These are phyloP conservation scores for Schizopygopsis malacanthus DNA, from an alignment of 2,797 vertebrate species.

Conservation along the genomic window DNA sequence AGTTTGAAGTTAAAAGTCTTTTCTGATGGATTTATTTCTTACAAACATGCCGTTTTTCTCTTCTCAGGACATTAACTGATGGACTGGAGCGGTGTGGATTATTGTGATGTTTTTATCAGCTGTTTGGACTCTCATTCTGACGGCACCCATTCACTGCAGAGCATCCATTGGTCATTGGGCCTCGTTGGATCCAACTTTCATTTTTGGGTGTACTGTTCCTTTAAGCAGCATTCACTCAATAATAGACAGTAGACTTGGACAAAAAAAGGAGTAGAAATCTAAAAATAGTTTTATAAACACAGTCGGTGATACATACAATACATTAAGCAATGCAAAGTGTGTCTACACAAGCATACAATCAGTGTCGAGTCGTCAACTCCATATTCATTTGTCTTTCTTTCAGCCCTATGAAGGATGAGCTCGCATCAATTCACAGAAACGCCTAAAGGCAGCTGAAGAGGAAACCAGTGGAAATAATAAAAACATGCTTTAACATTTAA, in stretches of 20 bases:
- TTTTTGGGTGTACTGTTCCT: neutral
- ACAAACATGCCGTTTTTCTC: neutral
- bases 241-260: neutral
- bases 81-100: neutral
- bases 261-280: slow-evolving; percentile 42
- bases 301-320: slow-evolving; percentile 41
- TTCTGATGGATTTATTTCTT: neutral
- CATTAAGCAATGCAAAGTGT: slow-evolving; percentile 37
- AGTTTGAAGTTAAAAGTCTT: neutral
- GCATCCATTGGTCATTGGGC: neutral
- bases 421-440: slow-evolving; percentile 30
- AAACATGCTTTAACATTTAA: slow-evolving; percentile 59
- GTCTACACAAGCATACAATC: slow-evolving; percentile 52
- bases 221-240: neutral
- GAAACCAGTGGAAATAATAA: slow-evolving; percentile 60
- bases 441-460: slow-evolving; percentile 49
- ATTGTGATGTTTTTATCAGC: neutral
- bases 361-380: slow-evolving; percentile 32
- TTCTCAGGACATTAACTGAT: neutral
- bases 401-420: slow-evolving; percentile 27
- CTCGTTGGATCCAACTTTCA: neutral
- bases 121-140: neutral
- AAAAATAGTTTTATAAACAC: slow-evolving; percentile 46
- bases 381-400: slow-evolving; percentile 36
- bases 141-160: neutral